Conservation (phyloP, 2,797 vertebrate genomes). For the Pantherophis alleghaniensis region DNA sequence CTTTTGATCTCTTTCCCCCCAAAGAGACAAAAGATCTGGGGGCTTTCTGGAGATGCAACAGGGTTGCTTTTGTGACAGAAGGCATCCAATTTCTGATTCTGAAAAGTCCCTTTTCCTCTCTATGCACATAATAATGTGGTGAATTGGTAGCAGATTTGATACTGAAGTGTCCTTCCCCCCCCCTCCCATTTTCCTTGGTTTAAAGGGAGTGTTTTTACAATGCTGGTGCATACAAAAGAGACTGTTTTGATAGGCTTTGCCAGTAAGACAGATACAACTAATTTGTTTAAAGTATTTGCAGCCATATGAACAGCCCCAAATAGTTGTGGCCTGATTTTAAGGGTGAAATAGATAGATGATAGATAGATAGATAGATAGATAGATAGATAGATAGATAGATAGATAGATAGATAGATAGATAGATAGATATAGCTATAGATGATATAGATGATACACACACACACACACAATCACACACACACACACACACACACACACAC, state of each 20-base stretch:
- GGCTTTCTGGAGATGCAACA: slow-evolving; percentile 56
- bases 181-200: neutral
- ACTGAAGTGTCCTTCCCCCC: neutral
- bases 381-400: too few species aligned
- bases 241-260: neutral
- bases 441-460: too few species aligned
- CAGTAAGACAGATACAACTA: neutral
- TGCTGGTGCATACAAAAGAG: neutral
- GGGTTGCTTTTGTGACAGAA: slow-evolving; percentile 49
- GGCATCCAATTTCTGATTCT: slow-evolving; percentile 38
- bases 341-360: too few species aligned
- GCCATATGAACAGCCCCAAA: neutral
- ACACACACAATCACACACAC: too few species aligned
- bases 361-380: too few species aligned
- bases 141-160: slow-evolving; percentile 41
- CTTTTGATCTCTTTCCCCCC: slow-evolving; percentile 37
- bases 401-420: too few species aligned
- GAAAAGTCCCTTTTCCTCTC: slow-evolving; percentile 47
- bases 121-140: slow-evolving; percentile 51
- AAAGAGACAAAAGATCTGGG: slow-evolving; percentile 16
- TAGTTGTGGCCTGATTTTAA: neutral
- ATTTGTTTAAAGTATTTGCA: neutral
- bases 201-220: slow-evolving; percentile 3
- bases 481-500: too few species aligned
- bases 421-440: too few species aligned